Evolutionary conservation across 2,113 vertebrate genomes (phyloP), one percentile per base, ranked within the genome.

Genomic region (Eublepharis macularius): DNA sequence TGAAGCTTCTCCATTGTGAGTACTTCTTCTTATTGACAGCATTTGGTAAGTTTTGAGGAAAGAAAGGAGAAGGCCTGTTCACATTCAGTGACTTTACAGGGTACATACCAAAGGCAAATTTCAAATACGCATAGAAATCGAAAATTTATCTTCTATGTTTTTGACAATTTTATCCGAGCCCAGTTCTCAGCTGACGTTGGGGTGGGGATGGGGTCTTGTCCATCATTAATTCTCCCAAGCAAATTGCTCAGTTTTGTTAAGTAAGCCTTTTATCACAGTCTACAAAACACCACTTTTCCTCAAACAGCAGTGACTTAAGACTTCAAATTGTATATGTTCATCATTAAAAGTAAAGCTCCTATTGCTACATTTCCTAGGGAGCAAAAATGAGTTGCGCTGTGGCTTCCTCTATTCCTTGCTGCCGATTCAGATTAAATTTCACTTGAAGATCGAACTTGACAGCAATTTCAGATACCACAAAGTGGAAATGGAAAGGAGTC

Each of bases 391-490:
- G 5, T 80, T 54, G 32, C 51, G 41, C 5, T 17, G 4, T 76
- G 26, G 80, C 69, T 87, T 91, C 41, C 74, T 83, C 32, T 4
- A 0, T 4, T 32, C 77, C 16, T 4, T 47, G 5, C 47, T 87
- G 68, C 4, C 74, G 81, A 45, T 57, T 87, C 87, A 75, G 49
- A 77, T 63, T 90, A 49, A 4, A 12, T 87, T 92, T 87, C 51
- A 75, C 39, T 9, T 45, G 26, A 60, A 66, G 54, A 75, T 51
- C 32, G 69, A 83, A 87, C 36, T 79, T 87, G 72, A 41, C 65
- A 87, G 63, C 57, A 80, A 65, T 90, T 93, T 88, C 26, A 84
- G 82, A 83, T 84, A 43, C 36, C 4, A 29, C 10, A 86, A 63
- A 77, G 29, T 76, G 41, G 26, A 54, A 89, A 60, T 3, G 82